Conservation (phyloP, 2,113 vertebrate species). For the Turdus rufiventris region DNA sequence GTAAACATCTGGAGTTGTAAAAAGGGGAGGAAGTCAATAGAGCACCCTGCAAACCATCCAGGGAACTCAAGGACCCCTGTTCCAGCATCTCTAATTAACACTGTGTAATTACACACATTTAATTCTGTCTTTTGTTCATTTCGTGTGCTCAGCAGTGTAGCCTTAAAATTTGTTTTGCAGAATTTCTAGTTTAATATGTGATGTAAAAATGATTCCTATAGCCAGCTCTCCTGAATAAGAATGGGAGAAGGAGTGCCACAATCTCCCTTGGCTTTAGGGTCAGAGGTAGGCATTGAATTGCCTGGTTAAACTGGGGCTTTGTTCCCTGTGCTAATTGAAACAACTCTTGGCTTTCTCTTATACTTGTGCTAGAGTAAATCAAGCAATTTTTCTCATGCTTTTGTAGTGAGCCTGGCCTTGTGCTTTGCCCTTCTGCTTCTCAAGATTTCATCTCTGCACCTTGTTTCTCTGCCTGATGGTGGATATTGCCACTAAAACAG, state of each 20-base stretch:
- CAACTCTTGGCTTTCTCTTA: background rate
- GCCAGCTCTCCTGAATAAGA: background rate
- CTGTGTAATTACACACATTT: background rate
- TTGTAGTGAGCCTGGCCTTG: background rate
- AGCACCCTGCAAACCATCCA: background rate
- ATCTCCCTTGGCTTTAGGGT: background rate
- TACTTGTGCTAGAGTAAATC: background rate
- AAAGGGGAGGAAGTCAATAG: background rate
- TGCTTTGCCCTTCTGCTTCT: background rate
- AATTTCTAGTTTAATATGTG: background rate
- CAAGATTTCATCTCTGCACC: background rate
- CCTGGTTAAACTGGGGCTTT: background rate
- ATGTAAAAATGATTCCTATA: background rate
- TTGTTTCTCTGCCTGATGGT: background rate
- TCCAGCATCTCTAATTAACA: background rate
- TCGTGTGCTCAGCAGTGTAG: background rate
- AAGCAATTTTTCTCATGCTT: background rate
- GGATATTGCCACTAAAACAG: background rate
- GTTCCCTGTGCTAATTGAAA: background rate
- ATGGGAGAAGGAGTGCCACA: background rate
- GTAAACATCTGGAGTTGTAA: background rate
- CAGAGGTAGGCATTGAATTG: background rate
- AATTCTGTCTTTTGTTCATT: background rate
- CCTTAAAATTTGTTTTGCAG: background rate
- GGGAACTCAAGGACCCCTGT: background rate